Conservation (phyloP, 2,888 invertebrate genomes). For the Parapristionchus giblindavisi region DNA sequence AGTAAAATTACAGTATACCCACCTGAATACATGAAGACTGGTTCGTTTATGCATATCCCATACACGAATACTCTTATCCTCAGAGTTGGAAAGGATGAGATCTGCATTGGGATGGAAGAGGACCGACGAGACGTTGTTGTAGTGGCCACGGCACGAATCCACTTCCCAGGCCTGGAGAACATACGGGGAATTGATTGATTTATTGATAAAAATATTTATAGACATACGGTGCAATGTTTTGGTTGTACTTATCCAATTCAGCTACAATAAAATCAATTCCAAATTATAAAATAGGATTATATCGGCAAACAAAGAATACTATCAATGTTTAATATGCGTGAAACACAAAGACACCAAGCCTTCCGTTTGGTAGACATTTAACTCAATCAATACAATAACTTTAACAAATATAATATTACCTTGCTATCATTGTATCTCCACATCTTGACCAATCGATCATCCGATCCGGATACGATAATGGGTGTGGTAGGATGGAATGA, state of each 20-base stretch:
- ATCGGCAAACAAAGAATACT: neutral
- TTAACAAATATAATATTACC: constrained; percentile 77
- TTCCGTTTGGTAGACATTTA: neutral
- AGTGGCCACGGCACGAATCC: constrained; percentile 98
- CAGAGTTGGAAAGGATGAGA: constrained; percentile 93
- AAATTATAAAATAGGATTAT: neutral
- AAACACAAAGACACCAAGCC: neutral
- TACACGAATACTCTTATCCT: constrained; percentile 95
- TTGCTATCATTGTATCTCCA: constrained; percentile 81
- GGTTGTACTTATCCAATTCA: too few species aligned
- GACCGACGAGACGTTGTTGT: constrained; percentile 98
- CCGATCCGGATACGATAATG: constrained; percentile 95
- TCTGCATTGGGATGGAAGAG: constrained; percentile 95
- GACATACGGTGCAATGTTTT: too few species aligned
- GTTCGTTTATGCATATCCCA: constrained; percentile 98
- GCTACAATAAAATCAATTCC: too few species aligned
- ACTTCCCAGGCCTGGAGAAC: constrained; percentile 73
- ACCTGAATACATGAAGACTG: constrained; percentile 87
- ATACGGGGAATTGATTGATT: too few species aligned
- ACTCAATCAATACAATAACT: neutral
- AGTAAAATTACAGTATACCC: neutral
- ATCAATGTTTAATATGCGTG: too few species aligned
- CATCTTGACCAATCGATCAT: constrained; percentile 93
- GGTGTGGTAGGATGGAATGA: constrained; percentile 93
- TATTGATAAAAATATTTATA: too few species aligned